Conservation (phyloP, 2,888 invertebrate species). For the Epirrhoe tristata region DNA sequence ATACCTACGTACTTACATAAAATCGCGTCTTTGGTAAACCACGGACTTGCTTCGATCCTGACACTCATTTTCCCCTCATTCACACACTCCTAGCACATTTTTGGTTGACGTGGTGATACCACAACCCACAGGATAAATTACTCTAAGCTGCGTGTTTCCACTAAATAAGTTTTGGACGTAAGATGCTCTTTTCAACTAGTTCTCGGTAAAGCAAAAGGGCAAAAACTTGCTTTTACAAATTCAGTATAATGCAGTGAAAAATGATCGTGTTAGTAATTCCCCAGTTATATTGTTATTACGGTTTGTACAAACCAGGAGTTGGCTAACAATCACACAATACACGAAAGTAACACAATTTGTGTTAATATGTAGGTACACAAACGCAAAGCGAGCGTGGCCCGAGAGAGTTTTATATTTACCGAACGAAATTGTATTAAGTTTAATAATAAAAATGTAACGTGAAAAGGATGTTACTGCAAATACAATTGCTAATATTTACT, state of each 20-base stretch:
- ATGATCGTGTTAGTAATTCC: neutral
- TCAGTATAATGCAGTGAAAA: neutral
- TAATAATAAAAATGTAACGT: conserved; percentile 31
- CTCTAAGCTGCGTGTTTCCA: too few species aligned
- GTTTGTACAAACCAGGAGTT: conserved; percentile 8
- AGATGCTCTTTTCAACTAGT: too few species aligned
- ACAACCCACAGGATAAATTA: too few species aligned
- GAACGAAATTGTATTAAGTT: neutral
- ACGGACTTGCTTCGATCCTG: too few species aligned
- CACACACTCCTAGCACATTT: too few species aligned
- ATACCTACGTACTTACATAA: too few species aligned
- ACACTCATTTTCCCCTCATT: too few species aligned
- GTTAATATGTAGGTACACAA: neutral
- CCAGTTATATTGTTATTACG: neutral
- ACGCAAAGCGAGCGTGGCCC: conserved; percentile 19
- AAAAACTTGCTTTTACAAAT: too few species aligned
- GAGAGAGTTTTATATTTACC: conserved; percentile 1
- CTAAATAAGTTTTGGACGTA: too few species aligned
- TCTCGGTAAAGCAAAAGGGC: too few species aligned
- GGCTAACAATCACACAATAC: conserved; percentile 11
- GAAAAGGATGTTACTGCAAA: conserved; percentile 27
- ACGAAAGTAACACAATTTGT: conserved; percentile 10
- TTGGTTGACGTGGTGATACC: too few species aligned
- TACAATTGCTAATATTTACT: neutral
- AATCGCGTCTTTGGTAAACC: too few species aligned